Conservation (phyloP, 1,140 invertebrate species). For the Drosophila ercepeae region DNA sequence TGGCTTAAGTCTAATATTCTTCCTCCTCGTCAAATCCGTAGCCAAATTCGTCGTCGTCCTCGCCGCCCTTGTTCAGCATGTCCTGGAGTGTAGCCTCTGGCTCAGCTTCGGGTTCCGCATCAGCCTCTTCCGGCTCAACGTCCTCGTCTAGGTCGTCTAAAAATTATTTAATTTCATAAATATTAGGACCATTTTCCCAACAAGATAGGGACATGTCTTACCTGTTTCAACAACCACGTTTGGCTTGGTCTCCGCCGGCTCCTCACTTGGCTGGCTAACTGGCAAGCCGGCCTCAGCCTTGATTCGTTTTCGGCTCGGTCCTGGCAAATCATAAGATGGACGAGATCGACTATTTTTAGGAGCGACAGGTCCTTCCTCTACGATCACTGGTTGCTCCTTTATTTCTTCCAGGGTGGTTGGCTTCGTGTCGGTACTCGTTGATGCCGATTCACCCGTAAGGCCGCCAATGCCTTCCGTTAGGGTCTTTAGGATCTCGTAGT, state of each 20-base stretch:
- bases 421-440: constrained; percentile 24
- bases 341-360: constrained; percentile 51
- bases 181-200: neutral
- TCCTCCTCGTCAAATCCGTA: constrained; percentile 82
- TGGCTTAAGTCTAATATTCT: constrained; percentile 49
- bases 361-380: constrained; percentile 66
- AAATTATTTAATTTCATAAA: neutral
- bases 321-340: constrained; percentile 61
- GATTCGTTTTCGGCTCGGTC: constrained; percentile 64
- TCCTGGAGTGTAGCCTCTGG: constrained; percentile 77
- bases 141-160: constrained; percentile 68
- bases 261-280: constrained; percentile 32
- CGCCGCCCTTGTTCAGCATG: constrained; percentile 78
- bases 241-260: constrained; percentile 38
- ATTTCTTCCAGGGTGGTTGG: constrained; percentile 52
- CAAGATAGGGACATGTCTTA: constrained; percentile 1
- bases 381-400: constrained; percentile 50
- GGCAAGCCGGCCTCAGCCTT: constrained; percentile 69
- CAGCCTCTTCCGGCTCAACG: constrained; percentile 51
- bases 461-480: constrained; percentile 63
- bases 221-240: constrained; percentile 51
- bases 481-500: constrained; percentile 97
- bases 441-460: constrained; percentile 27
- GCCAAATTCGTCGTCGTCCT: constrained; percentile 75
- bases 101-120: constrained; percentile 65